Evolutionary conservation across 2,888 invertebrate species (phyloP).

Genomic region (Chloromyia formosa): DNA sequence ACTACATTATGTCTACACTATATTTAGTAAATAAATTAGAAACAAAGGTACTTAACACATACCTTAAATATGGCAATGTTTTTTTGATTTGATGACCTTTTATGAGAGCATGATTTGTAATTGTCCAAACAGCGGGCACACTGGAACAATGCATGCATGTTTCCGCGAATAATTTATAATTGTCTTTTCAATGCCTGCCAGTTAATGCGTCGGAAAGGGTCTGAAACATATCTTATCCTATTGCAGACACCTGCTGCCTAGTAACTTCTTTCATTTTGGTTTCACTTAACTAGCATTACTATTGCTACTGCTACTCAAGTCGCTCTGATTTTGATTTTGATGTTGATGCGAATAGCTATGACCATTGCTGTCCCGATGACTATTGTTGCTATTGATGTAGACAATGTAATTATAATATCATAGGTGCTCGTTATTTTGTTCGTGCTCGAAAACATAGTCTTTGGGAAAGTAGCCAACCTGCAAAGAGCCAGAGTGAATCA

Average conservation of each 20-base stretch:
- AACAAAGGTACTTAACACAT: not conserved
- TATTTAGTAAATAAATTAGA: constrained; percentile 4
- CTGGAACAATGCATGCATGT: not conserved
- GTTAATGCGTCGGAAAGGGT: no score
- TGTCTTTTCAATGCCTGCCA: no score
- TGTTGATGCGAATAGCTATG: constrained; percentile 7
- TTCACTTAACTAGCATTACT: not conserved
- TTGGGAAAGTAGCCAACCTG: constrained; percentile 84
- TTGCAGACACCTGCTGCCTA: no score
- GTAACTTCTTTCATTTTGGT: not conserved
- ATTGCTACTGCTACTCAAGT: constrained; percentile 7
- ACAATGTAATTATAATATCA: constrained; percentile 62
- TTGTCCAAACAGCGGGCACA: not conserved
- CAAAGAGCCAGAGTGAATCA: constrained; percentile 47
- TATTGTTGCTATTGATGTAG: constrained; percentile 45
- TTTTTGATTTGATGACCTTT: not conserved
- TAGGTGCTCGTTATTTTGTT: constrained; percentile 62
- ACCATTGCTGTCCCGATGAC: constrained; percentile 25
- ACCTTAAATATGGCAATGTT: constrained; percentile 23
- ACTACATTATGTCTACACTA: no score
- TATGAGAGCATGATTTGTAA: not conserved
- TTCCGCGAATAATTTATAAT: not conserved
- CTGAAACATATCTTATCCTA: no score
- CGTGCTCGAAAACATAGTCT: constrained; percentile 76
- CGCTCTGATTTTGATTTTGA: not conserved